These are phyloP conservation scores for Meteorus cinctellus DNA, from an alignment of 2,888 invertebrate genomes.

Conservation along the genomic window DNA sequence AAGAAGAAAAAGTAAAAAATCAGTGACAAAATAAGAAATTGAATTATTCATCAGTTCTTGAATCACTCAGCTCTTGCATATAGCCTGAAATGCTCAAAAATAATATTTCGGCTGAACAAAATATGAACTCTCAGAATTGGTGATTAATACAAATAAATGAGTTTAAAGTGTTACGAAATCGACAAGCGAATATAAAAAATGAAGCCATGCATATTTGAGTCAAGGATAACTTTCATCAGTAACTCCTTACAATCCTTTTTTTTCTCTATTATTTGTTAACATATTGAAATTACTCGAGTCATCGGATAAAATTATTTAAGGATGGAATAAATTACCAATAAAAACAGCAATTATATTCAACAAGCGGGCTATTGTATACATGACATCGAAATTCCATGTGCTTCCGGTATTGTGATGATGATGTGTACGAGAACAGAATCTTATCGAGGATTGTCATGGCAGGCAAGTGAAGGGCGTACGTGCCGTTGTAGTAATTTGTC, in stretches of 20 bases:
- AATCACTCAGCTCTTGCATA: too few species aligned
- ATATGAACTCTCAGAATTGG: too few species aligned
- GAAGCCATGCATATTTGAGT: conserved; percentile 43
- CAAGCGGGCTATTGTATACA: neutral
- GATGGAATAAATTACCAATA: neutral
- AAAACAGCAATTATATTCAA: neutral
- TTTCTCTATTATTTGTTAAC: neutral
- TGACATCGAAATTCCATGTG: neutral
- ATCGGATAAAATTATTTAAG: neutral
- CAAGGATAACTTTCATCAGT: conserved; percentile 49
- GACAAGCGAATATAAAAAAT: neutral
- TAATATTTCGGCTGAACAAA: too few species aligned
- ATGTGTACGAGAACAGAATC: conserved; percentile 25
- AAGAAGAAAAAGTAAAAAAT: too few species aligned
- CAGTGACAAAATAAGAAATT: too few species aligned
- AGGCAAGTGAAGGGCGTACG: conserved; percentile 44
- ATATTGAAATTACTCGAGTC: neutral
- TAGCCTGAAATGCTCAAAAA: too few species aligned
- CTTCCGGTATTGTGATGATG: conserved; percentile 34
- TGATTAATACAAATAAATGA: neutral
- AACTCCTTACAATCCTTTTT: neutral
- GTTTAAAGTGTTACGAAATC: conserved; percentile 10
- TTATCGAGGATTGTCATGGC: conserved; percentile 23
- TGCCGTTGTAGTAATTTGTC: conserved; percentile 28
- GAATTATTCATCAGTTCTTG: too few species aligned